Evolutionary conservation across 2,797 vertebrate genomes (phyloP).

Genomic region (Danionella dracula): DNA sequence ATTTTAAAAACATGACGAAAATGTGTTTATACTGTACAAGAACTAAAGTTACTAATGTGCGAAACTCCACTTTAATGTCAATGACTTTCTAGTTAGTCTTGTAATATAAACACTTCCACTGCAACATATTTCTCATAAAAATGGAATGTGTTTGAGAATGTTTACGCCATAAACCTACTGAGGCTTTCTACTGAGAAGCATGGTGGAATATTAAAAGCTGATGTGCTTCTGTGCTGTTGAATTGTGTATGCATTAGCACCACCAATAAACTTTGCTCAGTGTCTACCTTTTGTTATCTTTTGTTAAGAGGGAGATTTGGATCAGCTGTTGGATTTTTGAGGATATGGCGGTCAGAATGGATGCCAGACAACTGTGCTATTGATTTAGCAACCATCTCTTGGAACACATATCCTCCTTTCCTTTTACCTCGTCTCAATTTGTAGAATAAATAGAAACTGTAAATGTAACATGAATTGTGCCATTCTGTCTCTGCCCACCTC

Average conservation of each 20-base stretch:
- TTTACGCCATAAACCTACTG: background rate
- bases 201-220: background rate
- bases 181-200: background rate
- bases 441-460: slow-evolving; percentile 8
- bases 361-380: background rate
- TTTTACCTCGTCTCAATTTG: slow-evolving; percentile 34
- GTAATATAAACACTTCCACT: slow-evolving; percentile 1
- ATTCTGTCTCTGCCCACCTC: slow-evolving; percentile 18
- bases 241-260: background rate
- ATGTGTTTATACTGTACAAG: background rate
- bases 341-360: background rate
- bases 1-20: background rate
- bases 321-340: background rate
- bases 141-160: background rate
- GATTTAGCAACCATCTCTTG: slow-evolving; percentile 9
- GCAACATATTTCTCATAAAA: slow-evolving; percentile 10
- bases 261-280: background rate
- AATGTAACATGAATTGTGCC: slow-evolving; percentile 6
- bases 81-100: background rate
- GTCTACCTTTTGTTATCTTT: background rate
- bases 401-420: background rate
- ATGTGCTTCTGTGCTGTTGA: background rate
- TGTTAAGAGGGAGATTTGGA: background rate
- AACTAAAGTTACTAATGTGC: background rate
- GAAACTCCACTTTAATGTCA: background rate